Evolutionary conservation across 2,888 invertebrate species (phyloP), one percentile per base, ranked within the genome.

Genomic region (Xestia c-nigrum): DNA sequence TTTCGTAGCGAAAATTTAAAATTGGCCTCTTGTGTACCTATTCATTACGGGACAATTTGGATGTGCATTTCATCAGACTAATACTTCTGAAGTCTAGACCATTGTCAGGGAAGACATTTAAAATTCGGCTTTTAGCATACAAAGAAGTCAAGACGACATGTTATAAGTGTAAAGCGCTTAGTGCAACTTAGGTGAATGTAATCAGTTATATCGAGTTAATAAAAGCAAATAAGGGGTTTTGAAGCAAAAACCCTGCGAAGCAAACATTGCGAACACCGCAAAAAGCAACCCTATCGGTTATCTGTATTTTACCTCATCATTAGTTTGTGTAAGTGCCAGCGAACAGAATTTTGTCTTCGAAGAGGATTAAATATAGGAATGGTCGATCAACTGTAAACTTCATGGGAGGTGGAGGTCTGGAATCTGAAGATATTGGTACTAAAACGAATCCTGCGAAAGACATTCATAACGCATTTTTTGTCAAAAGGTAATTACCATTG

Each of bases 341-440:
- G 61, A 92, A 92, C 3, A 92, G 74, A 6, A 89, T 57, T 74
- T 89, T 89, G 61, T 92, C 90, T 77, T 91, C 86, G 21, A 88
- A 82, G n/a, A 92, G 69, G 43, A 92, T 91, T 16, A 83, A 73
- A 80, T 87, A 92, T 14, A 92, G 69, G 88, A 92, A 92, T 38
- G 88, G 83, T 47, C 70, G 87, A 43, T 85, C 83, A 47, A 87
- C 80, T 55, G 65, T 83, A 65, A 87, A 81, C 71, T 79, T 75
- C n/a, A 72, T 72, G 2, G 78, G 79, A 43, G 73, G 59, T 38
- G 83, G 81, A 40, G 80, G 81, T 46, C 14, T 38, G 16, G 9
- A 65, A 63, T 21, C 7, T 31, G 72, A 71, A 46, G 87, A 84
- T 55, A 59, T 31, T 31, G 76, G 55, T 14, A 83, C 55, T 40